Conservation (phyloP, 1,140 invertebrate species). For the Euura saliciscinereae region DNA sequence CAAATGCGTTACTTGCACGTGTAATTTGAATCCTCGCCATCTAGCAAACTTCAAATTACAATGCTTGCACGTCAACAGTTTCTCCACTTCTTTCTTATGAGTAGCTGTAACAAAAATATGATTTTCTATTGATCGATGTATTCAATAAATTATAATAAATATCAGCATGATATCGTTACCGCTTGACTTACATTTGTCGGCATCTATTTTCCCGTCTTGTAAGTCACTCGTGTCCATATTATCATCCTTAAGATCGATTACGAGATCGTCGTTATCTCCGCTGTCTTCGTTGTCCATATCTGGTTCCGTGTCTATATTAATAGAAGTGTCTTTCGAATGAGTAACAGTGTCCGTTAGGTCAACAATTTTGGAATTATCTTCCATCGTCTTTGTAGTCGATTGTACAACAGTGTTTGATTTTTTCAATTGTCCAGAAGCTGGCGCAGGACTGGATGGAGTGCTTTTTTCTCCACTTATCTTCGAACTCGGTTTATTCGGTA, state of each 20-base stretch:
- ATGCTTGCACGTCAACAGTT: conserved; percentile 48
- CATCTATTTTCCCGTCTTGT: background rate
- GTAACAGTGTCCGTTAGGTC: conserved; percentile 21
- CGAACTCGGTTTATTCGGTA: conserved; percentile 13
- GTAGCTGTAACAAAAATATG: background rate
- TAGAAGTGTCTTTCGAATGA: background rate
- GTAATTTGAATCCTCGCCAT: conserved; percentile 51
- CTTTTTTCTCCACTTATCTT: conserved; percentile 10
- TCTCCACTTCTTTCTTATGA: conserved; percentile 7
- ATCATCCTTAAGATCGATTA: conserved; percentile 38
- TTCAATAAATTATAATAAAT: background rate
- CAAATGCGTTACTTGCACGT: conserved; percentile 50
- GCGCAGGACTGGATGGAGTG: background rate
- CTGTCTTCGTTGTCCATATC: conserved; percentile 29
- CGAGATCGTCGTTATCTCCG: conserved; percentile 30
- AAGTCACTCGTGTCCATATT: conserved; percentile 14
- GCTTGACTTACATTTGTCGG: background rate
- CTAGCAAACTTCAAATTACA: conserved; percentile 44
- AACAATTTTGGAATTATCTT: conserved; percentile 14
- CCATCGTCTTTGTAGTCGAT: background rate
- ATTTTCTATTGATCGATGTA: background rate
- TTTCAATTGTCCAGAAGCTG: background rate
- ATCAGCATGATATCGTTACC: background rate
- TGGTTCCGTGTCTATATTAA: conserved; percentile 9
- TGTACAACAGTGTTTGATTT: background rate